Percentiles rank a stretch among this genome's conserved stretches.
Evolutionary conservation across 2,797 vertebrate genomes (phyloP).

Genomic region (Falco concolor): DNA sequence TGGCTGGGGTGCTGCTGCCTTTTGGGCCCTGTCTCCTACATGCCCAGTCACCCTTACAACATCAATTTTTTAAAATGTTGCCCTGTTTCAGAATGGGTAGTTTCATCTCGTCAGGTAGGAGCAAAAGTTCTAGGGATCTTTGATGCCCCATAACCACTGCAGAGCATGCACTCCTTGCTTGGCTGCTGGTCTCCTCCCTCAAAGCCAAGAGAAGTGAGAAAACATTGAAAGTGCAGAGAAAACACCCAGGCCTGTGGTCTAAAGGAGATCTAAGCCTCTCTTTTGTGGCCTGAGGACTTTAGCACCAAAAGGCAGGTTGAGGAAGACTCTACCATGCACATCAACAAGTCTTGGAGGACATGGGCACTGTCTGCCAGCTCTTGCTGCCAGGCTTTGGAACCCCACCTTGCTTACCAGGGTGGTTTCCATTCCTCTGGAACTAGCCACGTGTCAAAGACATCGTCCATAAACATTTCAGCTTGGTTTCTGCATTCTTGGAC

Average conservation of each 20-base stretch:
- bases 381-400: background rate
- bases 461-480: background rate
- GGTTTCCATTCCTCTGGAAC: background rate
- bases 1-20: background rate
- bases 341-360: background rate
- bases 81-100: background rate
- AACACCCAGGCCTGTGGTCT: background rate
- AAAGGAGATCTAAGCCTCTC: background rate
- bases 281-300: background rate
- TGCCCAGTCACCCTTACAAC: background rate
- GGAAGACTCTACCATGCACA: background rate
- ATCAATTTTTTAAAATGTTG: fast-evolving
- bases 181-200: background rate
- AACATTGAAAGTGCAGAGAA: background rate
- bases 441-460: background rate
- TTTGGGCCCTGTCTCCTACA: background rate
- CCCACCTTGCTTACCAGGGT: background rate
- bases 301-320: background rate
- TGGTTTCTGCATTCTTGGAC: background rate
- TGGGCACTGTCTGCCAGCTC: background rate
- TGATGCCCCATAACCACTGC: background rate
- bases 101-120: background rate
- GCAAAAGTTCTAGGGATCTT: background rate
- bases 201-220: background rate
- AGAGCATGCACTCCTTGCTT: background rate